phyloP scores from a whole-genome alignment of 2,888 invertebrate species.

The Sisyra terminalis region DNA sequence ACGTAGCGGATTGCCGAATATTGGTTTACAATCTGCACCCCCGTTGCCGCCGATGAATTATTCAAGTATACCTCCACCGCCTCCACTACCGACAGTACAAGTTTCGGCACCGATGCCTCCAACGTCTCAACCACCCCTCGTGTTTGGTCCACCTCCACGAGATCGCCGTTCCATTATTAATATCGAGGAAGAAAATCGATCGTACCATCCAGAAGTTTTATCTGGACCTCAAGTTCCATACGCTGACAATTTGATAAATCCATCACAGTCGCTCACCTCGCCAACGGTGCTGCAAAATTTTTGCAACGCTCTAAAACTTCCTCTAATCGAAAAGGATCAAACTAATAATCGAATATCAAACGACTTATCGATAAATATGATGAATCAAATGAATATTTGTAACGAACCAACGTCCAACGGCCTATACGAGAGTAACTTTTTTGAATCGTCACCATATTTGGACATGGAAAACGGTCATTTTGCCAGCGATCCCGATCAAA shows the following conservation, averaged over 20 bases:
- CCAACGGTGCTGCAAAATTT: background rate
- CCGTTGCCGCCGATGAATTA: background rate
- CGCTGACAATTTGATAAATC: background rate
- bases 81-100: background rate
- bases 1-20: background rate
- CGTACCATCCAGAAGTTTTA: background rate
- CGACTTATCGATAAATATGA: background rate
- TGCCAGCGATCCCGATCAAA: background rate
- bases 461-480: background rate
- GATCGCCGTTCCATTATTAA: constrained; percentile 4
- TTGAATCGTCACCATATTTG: no score
- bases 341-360: background rate
- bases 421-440: no score
- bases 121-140: background rate
- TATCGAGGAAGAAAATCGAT: background rate
- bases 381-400: background rate
- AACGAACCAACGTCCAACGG: background rate
- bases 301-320: background rate
- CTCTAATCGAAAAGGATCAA: background rate
- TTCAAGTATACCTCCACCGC: constrained; percentile 1
- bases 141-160: constrained; percentile 10
- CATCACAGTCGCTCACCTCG: background rate
- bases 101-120: no score
- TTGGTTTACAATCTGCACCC: background rate
- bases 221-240: background rate